Percentiles rank a stretch among this genome's conserved stretches.
Evolutionary conservation across 2,888 invertebrate species (phyloP).

Genomic region (Volucella inflata): DNA sequence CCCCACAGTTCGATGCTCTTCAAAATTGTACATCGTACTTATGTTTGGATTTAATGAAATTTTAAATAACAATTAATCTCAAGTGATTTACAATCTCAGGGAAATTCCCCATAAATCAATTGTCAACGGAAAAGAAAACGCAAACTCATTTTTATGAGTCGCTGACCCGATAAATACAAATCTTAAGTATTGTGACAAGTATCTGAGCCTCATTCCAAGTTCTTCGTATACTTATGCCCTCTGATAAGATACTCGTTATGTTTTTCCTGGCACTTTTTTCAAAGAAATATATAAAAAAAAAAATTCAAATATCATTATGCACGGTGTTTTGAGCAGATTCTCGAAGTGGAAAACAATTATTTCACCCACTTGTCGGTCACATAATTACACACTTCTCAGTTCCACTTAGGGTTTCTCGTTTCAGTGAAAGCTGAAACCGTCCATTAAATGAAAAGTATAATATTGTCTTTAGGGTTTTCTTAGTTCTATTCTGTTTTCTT

Average conservation of each 20-base stretch:
- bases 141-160: slow-evolving; percentile 8
- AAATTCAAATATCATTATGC: slow-evolving; percentile 10
- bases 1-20: too few species aligned
- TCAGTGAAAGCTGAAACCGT: slow-evolving; percentile 8
- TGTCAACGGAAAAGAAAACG: slow-evolving; percentile 1
- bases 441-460: too few species aligned
- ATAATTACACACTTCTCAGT: not conserved
- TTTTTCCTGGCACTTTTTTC: too few species aligned
- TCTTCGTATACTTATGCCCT: too few species aligned
- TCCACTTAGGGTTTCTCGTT: not conserved
- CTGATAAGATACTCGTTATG: too few species aligned
- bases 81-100: slow-evolving; percentile 11
- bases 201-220: not conserved
- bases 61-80: not conserved
- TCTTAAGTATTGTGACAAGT: slow-evolving; percentile 21
- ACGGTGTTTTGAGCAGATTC: not conserved
- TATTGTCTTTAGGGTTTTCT: too few species aligned
- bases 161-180: slow-evolving; percentile 28
- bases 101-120: slow-evolving; percentile 24
- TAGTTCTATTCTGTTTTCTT: too few species aligned
- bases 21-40: too few species aligned
- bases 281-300: too few species aligned
- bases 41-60: too few species aligned
- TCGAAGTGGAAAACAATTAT: slow-evolving; percentile 22
- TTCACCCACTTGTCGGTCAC: slow-evolving; percentile 10